Conservation (phyloP, 2,797 vertebrate genomes). For the Chaenodraco wilsoni region DNA sequence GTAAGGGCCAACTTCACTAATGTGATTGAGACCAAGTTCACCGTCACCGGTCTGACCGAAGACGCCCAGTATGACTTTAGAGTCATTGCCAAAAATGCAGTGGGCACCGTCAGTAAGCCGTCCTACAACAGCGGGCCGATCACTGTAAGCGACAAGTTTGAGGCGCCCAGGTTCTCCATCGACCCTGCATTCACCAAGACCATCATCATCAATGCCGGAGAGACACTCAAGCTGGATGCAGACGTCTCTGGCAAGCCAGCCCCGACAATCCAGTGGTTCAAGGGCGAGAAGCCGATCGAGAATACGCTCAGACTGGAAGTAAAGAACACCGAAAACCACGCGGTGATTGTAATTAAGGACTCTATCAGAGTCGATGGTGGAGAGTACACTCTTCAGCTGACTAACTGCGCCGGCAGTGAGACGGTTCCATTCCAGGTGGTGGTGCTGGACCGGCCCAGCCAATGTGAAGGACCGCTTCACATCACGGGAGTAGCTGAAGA, state of each 20-base stretch:
- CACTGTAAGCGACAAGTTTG: slow-evolving; percentile 92
- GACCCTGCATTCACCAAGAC: slow-evolving; percentile 95
- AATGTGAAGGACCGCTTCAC: slow-evolving; percentile 91
- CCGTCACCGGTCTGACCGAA: slow-evolving; percentile 93
- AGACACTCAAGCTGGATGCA: slow-evolving; percentile 94
- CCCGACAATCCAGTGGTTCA: slow-evolving; percentile 94
- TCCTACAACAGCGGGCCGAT: slow-evolving; percentile 98
- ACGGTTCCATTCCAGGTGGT: slow-evolving; percentile 91
- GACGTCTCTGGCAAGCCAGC: slow-evolving; percentile 94
- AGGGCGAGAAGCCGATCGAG: slow-evolving; percentile 92
- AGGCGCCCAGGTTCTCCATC: slow-evolving; percentile 95
- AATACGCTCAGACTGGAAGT: slow-evolving; percentile 92
- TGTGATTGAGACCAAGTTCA: slow-evolving; percentile 96
- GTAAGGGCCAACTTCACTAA: slow-evolving; percentile 98
- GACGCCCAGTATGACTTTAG: slow-evolving; percentile 97
- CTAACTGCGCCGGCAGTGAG: slow-evolving; percentile 93
- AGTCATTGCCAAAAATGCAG: slow-evolving; percentile 97
- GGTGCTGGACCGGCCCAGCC: slow-evolving; percentile 92
- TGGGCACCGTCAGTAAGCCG: slow-evolving; percentile 93
- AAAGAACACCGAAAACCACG: slow-evolving; percentile 92
- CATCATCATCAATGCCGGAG: slow-evolving; percentile 91
- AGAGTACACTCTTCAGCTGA: slow-evolving; percentile 90
- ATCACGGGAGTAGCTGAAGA: slow-evolving; percentile 92
- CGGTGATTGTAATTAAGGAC: slow-evolving; percentile 94
- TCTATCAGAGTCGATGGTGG: slow-evolving; percentile 92